Evolutionary conservation across 2,888 invertebrate genomes (phyloP), one percentile per base, ranked within the genome.

Genomic region (Pyrocoelia pectoralis): DNA sequence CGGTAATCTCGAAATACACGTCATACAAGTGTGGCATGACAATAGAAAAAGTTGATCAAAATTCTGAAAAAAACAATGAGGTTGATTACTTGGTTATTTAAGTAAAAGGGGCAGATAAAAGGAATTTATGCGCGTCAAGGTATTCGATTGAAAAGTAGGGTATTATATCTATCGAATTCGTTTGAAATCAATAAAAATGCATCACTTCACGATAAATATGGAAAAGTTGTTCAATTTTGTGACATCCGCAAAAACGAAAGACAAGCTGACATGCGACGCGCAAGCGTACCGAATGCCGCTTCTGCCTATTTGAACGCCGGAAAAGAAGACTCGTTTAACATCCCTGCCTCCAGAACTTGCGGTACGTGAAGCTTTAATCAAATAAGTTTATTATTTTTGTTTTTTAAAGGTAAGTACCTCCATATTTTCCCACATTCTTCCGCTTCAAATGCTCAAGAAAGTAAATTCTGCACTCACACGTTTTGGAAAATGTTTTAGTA

Each of bases 311-410:
- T 65, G 66, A 64, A 61, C 70, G 61, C 61, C 67, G 67, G 68
- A 72, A 70, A 68, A 67, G 67, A 67, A 69, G 64, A 69, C 70
- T 68, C 67, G n/a, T 67, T 71, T 70, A 65, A 64, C 65, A 70
- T 70, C 66, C 68, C 65, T 59, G 59, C 55, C 53, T 57, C 53
- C 56, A 52, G 50, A 61, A 66, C 41, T 43, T 43, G 13, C 41
- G 15, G 40, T 43, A 43, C 41, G 41, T 13, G 14, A 43, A 43
- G 5, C 15, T 28, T 29, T 28, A 6, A 12, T 15, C 14, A 29
- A 15, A 14, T 15, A 14, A 15, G 41, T 13, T 15, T 14, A 15
- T 8, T 43, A 4, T 15, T 13, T 8, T 43, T 8, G 10, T 8
- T 13, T 15, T 13, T 8, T 4, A 43, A 43, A 43, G 41, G 41